Evolutionary conservation across 2,113 vertebrate species (phyloP).

Genomic region (Corythaixoides concolor): DNA sequence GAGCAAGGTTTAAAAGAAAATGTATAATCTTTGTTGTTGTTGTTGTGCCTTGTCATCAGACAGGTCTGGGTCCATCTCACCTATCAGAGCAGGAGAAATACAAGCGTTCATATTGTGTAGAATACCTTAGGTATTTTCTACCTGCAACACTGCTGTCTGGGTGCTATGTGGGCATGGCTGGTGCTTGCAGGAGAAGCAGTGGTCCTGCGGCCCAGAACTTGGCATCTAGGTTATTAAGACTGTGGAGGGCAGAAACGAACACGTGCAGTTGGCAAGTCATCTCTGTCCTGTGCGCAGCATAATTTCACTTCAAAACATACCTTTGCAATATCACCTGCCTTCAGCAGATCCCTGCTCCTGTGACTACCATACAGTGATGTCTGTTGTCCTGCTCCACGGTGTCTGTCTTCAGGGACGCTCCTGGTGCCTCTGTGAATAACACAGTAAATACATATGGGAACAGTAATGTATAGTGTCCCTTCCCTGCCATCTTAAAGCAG

Average conservation of each 20-base stretch:
- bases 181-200: not conserved
- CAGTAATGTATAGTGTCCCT: not conserved
- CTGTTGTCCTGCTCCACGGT: not conserved
- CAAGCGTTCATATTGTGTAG: not conserved
- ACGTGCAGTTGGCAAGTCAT: fast-evolving
- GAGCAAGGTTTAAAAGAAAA: not conserved
- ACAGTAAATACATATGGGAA: not conserved
- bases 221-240: not conserved
- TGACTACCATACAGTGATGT: not conserved
- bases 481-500: not conserved
- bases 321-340: not conserved
- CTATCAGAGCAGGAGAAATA: not conserved
- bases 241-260: not conserved
- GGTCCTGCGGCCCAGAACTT: not conserved
- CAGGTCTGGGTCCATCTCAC: not conserved
- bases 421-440: not conserved
- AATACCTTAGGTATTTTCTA: not conserved
- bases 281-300: not conserved
- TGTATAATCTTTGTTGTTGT: not conserved
- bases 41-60: not conserved
- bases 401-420: not conserved
- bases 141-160: not conserved
- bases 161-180: not conserved
- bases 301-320: not conserved
- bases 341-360: not conserved